Percentiles rank a stretch among this genome's conserved stretches.
Conservation (phyloP, 1,140 invertebrate genomes). For the Brachionus koreanus region DNA sequence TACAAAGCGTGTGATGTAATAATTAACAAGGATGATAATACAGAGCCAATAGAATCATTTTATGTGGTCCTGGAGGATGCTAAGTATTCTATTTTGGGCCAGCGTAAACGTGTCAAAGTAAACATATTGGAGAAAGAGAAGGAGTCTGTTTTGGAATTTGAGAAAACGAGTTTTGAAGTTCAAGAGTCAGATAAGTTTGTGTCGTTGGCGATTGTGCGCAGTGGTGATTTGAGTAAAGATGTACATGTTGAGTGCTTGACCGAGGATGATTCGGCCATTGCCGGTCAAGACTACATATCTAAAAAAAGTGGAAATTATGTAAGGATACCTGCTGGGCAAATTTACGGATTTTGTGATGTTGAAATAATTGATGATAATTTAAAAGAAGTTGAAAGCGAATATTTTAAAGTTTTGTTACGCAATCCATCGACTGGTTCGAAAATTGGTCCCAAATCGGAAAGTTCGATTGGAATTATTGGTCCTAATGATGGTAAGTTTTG, state of each 20-base stretch:
- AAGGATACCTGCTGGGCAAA: background rate
- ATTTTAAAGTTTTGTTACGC: constrained; percentile 2
- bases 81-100: constrained; percentile 49
- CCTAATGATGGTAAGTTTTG: constrained; percentile 25
- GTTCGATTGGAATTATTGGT: background rate
- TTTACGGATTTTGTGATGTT: constrained; percentile 32
- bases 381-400: background rate
- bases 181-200: constrained; percentile 51
- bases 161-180: constrained; percentile 48
- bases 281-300: background rate
- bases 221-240: background rate
- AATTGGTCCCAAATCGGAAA: background rate
- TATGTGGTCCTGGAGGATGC: constrained; percentile 51
- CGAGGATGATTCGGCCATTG: background rate
- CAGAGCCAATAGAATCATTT: constrained; percentile 55
- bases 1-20: constrained; percentile 53
- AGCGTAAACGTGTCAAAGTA: constrained; percentile 37
- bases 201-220: constrained; percentile 50
- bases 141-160: constrained; percentile 54
- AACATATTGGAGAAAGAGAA: constrained; percentile 47
- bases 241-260: constrained; percentile 31
- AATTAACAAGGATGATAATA: constrained; percentile 55
- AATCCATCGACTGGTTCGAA: background rate
- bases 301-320: background rate
- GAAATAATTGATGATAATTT: constrained; percentile 31